phyloP scores from a whole-genome alignment of 2,797 vertebrate species.

The Pampus argenteus region DNA sequence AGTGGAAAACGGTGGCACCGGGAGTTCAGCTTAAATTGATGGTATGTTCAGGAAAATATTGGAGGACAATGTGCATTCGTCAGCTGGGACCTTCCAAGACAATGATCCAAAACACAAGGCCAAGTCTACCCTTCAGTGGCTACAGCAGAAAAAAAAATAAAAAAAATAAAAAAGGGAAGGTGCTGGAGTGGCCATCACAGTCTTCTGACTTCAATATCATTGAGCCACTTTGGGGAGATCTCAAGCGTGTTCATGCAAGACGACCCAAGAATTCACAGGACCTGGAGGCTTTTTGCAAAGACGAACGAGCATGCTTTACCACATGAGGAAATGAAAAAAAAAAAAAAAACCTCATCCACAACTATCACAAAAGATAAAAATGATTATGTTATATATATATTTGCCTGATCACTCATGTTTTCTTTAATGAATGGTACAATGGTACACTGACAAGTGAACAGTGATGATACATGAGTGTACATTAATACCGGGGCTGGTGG shows the following conservation, averaged over 20 bases:
- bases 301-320: background rate
- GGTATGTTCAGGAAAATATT: too few species aligned
- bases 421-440: slow-evolving; percentile 8
- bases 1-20: too few species aligned
- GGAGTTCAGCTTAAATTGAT: too few species aligned
- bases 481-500: slow-evolving; percentile 24
- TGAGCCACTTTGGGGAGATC: background rate
- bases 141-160: too few species aligned
- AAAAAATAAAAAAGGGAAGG: too few species aligned
- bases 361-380: background rate
- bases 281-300: too few species aligned
- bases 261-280: background rate
- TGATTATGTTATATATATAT: too few species aligned
- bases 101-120: too few species aligned
- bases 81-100: too few species aligned
- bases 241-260: background rate
- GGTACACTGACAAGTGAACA: background rate
- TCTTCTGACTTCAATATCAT: background rate
- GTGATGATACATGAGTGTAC: slow-evolving; percentile 6
- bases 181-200: too few species aligned
- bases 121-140: too few species aligned
- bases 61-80: too few species aligned
- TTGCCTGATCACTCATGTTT: background rate
- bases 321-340: background rate
- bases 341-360: background rate